Percentiles rank a stretch among this genome's conserved stretches.
These are phyloP conservation scores for Priocnemis perturbator DNA, from an alignment of 2,888 invertebrate species.

Conservation along the genomic window DNA sequence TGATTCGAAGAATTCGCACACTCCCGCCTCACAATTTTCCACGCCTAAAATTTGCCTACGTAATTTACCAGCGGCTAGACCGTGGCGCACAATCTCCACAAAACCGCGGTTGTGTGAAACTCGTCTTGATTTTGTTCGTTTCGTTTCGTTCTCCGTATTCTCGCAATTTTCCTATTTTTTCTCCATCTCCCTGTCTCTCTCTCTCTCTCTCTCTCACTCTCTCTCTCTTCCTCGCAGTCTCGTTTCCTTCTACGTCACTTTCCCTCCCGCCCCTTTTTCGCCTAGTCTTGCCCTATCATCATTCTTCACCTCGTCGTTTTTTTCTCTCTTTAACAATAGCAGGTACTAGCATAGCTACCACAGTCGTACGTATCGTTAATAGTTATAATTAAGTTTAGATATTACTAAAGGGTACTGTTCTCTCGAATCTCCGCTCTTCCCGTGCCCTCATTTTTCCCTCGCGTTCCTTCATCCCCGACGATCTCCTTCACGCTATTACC, in stretches of 20 bases:
- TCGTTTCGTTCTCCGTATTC: background rate
- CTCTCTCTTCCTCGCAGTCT: slow-evolving; percentile 14
- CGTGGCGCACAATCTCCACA: background rate
- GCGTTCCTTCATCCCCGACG: slow-evolving; percentile 27
- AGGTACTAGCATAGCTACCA: slow-evolving; percentile 77
- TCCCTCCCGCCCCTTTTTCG: slow-evolving; percentile 26
- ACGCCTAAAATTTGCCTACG: slow-evolving; percentile 5
- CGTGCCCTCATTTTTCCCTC: slow-evolving; percentile 13
- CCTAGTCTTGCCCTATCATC: slow-evolving; percentile 12
- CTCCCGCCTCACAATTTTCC: slow-evolving; percentile 7
- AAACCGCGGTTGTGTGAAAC: slow-evolving; percentile 1
- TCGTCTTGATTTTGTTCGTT: background rate
- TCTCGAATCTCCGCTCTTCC: slow-evolving; percentile 20
- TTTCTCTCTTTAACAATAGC: slow-evolving; percentile 72
- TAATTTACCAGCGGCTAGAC: background rate
- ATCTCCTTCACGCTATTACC: slow-evolving; percentile 24
- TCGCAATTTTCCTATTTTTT: slow-evolving; percentile 9
- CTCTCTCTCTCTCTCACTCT: background rate
- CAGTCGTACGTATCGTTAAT: slow-evolving; percentile 76
- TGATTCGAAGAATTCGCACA: slow-evolving; percentile 17
- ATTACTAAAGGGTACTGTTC: slow-evolving; percentile 64
- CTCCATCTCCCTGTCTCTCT: slow-evolving; percentile 14
- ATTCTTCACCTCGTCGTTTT: slow-evolving; percentile 19
- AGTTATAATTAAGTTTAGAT: slow-evolving; percentile 72
- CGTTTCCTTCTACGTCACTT: background rate